Conservation (phyloP, 1,140 invertebrate genomes). For the Zaprionus ornatus region DNA sequence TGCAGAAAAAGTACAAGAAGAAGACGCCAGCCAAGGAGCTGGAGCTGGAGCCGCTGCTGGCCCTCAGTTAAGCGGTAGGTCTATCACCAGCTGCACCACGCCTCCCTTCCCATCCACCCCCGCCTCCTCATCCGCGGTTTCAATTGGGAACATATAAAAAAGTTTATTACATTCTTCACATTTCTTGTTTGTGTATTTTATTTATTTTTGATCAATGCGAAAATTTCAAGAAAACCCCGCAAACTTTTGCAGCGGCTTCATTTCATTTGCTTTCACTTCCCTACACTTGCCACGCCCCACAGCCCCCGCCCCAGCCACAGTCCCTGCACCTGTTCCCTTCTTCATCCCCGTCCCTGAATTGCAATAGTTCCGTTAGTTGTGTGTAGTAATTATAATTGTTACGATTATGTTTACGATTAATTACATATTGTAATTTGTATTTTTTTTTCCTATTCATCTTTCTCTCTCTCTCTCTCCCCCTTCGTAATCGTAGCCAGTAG, state of each 20-base stretch:
- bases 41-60: constrained; percentile 87
- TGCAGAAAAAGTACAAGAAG: constrained; percentile 87
- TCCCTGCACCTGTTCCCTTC: neutral
- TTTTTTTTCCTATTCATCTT: constrained; percentile 37
- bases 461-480: constrained; percentile 25
- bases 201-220: constrained; percentile 28
- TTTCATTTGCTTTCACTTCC: neutral
- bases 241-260: neutral
- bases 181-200: constrained; percentile 27
- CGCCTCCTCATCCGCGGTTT: too few species aligned
- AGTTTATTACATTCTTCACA: constrained; percentile 4
- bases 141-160: neutral
- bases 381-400: constrained; percentile 48
- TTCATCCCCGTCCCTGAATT: neutral
- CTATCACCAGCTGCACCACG: neutral
- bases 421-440: constrained; percentile 21
- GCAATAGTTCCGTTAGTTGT: constrained; percentile 50
- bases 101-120: neutral
- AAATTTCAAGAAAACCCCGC: constrained; percentile 3
- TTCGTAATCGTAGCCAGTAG: constrained; percentile 53
- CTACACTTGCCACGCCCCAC: neutral
- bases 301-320: neutral
- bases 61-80: constrained; percentile 86
- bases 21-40: constrained; percentile 83
- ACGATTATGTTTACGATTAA: constrained; percentile 38